Evolutionary conservation across 2,113 vertebrate species (phyloP).

Genomic region (Acanthisitta chloris): DNA sequence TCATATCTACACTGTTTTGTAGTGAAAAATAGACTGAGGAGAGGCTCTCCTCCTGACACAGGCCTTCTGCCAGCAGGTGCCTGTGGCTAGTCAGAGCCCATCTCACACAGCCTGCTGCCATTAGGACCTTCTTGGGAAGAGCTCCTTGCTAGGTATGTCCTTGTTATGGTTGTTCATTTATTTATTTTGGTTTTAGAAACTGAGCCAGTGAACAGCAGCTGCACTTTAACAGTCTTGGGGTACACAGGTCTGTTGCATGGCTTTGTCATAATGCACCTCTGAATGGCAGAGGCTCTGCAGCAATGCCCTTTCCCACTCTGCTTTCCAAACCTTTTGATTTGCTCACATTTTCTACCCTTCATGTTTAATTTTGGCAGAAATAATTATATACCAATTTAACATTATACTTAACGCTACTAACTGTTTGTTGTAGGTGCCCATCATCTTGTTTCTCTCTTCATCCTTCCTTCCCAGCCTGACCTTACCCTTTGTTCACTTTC

Average conservation of each 20-base stretch:
- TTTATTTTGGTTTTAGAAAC: neutral
- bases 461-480: neutral
- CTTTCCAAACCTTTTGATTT: neutral
- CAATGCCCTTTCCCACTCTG: neutral
- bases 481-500: rapidly evolving
- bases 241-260: rapidly evolving
- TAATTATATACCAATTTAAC: neutral
- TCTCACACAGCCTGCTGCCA: neutral
- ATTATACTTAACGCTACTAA: neutral
- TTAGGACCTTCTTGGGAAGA: neutral
- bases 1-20: neutral
- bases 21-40: neutral
- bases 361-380: neutral
- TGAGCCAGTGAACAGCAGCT: neutral
- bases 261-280: rapidly evolving
- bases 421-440: neutral
- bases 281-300: rapidly evolving
- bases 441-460: neutral
- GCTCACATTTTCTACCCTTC: neutral
- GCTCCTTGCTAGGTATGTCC: neutral
- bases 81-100: neutral
- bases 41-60: neutral
- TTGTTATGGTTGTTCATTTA: neutral
- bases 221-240: neutral
- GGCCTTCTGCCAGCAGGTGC: rapidly evolving